These are phyloP conservation scores for Enhydra lutris DNA, from an alignment of 2,113 vertebrate species.

Conservation along the genomic window DNA sequence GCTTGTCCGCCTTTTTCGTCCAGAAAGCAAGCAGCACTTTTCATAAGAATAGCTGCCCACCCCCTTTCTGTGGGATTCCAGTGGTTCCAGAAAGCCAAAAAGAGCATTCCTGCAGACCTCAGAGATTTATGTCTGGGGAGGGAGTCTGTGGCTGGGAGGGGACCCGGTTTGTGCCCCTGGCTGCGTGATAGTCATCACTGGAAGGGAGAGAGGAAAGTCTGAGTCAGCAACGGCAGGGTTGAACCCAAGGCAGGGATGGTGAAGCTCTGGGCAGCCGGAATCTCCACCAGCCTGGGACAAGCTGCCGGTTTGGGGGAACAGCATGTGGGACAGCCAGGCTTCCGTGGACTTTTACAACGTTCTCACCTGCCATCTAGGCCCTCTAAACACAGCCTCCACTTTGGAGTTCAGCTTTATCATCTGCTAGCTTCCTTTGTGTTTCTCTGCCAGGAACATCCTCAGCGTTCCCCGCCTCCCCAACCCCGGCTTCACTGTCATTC, in stretches of 20 bases:
- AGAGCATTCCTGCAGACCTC: conserved; percentile 3
- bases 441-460: not conserved
- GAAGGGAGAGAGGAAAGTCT: conserved; percentile 36
- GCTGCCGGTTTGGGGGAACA: not conserved
- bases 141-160: not conserved
- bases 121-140: not conserved
- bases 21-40: conserved; percentile 48
- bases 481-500: too few species aligned
- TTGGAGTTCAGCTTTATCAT: not conserved
- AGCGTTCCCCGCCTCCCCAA: rapidly evolving
- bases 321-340: not conserved
- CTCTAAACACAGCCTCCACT: not conserved
- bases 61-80: conserved; percentile 11
- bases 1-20: conserved; percentile 7
- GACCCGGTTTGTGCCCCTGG: not conserved
- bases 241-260: not conserved
- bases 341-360: not conserved
- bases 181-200: not conserved
- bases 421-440: not conserved
- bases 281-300: not conserved
- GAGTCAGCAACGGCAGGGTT: not conserved
- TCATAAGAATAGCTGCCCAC: conserved; percentile 29
- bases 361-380: not conserved
- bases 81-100: conserved; percentile 37
- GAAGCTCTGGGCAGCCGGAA: not conserved